Evolutionary conservation across 1,140 invertebrate genomes (phyloP), one percentile per base, ranked within the genome.

Genomic region (Pissodes strobi): DNA sequence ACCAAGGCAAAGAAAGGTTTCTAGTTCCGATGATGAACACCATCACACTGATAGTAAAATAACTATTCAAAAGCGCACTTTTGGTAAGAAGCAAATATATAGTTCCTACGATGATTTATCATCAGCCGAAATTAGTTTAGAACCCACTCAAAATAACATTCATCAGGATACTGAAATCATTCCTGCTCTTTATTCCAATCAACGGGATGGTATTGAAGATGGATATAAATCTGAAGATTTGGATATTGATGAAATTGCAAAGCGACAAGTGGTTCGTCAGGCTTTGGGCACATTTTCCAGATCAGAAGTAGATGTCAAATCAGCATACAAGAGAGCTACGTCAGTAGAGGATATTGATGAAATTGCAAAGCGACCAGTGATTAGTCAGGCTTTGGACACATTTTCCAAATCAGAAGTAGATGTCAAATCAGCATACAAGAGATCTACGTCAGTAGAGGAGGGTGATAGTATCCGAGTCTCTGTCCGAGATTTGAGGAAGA

Each of bases 401-500:
- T n/a, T n/a, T n/a, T n/a, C n/a, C n/a, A n/a, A n/a, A n/a, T n/a
- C n/a, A n/a, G n/a, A n/a, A n/a, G n/a, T n/a, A n/a, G n/a, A n/a
- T n/a, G n/a, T n/a, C n/a, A n/a, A n/a, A n/a, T n/a, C n/a, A n/a
- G n/a, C 2, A 6, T 37, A 13, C 18, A 55, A 10, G n/a, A 30
- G 17, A n/a, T n/a, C 10, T 25, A 46, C 61, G 15, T 41, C 34
- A 17, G 19, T 45, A 38, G 37, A 64, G 10, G 45, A 48, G 15
- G 19, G 53, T 19, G 45, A 66, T 41, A 65, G 41, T 34, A 60
- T 64, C 17, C 34, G 39, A 18, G 46, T 70, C 18, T 70, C 68
- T 13, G 72, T 73, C 8, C 65, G 67, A 37, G 70, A 73, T 61
- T 66, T 73, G 51, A 72, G 52, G 57, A 73, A 69, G 53, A 67